phyloP scores from a whole-genome alignment of 2,888 invertebrate genomes.

The Onchidella celtica region DNA sequence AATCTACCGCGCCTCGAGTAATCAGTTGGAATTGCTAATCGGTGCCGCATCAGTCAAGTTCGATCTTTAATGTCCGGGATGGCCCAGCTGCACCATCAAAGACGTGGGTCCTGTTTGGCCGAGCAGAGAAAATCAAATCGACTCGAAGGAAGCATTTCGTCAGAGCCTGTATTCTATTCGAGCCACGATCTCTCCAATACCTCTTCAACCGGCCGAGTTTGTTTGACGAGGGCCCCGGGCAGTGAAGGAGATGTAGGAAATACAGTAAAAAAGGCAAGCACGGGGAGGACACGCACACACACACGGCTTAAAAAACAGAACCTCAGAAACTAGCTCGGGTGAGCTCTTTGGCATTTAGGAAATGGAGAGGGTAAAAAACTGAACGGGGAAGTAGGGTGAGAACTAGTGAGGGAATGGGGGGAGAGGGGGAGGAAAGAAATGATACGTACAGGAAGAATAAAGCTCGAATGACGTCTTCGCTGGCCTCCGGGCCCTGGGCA shows the following conservation, averaged over 20 bases:
- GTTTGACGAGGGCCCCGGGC: slow-evolving; percentile 34
- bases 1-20: too few relatives aligned
- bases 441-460: too few relatives aligned
- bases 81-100: too few relatives aligned
- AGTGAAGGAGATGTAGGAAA: slow-evolving; percentile 10
- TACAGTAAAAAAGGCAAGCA: slow-evolving; percentile 32
- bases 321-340: slow-evolving; percentile 4
- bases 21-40: too few relatives aligned
- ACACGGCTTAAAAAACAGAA: neutral
- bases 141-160: slow-evolving; percentile 21
- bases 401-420: neutral
- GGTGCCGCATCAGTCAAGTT: too few relatives aligned
- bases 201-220: slow-evolving; percentile 27
- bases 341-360: slow-evolving; percentile 3
- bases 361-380: neutral
- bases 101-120: slow-evolving; percentile 28
- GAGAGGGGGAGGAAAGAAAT: neutral
- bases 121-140: slow-evolving; percentile 41
- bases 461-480: too few relatives aligned
- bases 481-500: too few relatives aligned
- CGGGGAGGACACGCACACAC: neutral
- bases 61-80: too few relatives aligned
- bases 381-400: neutral
- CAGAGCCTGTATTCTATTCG: slow-evolving; percentile 15
- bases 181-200: slow-evolving; percentile 22